These are phyloP conservation scores for Hypomecis punctinalis DNA, from an alignment of 2,888 invertebrate genomes.

Conservation along the genomic window DNA sequence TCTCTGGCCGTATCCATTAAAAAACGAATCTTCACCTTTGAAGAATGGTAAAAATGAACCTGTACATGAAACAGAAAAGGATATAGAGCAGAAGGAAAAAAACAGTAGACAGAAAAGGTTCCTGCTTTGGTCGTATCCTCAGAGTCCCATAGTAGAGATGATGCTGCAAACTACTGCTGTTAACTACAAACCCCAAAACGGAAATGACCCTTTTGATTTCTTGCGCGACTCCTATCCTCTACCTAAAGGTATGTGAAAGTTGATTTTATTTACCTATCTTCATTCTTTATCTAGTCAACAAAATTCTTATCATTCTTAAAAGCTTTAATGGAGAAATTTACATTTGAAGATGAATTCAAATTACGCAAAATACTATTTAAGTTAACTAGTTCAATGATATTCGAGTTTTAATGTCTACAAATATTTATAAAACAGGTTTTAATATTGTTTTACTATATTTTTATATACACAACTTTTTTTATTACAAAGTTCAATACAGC, in stretches of 20 bases:
- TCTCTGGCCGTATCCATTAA: constrained; percentile 66
- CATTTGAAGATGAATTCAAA: too few relatives aligned
- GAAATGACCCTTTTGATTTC: constrained; percentile 74
- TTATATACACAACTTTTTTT: not conserved
- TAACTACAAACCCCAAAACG: constrained; percentile 61
- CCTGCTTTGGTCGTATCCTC: constrained; percentile 65
- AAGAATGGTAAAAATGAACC: constrained; percentile 24
- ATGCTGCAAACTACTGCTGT: constrained; percentile 67
- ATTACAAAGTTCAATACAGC: too few relatives aligned
- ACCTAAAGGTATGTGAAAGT: constrained; percentile 69
- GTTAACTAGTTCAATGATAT: too few relatives aligned
- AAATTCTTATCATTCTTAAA: too few relatives aligned
- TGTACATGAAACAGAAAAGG: constrained; percentile 30
- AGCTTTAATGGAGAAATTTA: too few relatives aligned
- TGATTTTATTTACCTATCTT: not conserved
- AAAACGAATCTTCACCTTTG: constrained; percentile 43
- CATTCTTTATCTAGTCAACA: too few relatives aligned
- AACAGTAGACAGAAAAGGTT: constrained; percentile 54
- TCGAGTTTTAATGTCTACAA: too few relatives aligned
- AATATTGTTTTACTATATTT: not conserved
- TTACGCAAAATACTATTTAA: too few relatives aligned
- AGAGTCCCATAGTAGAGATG: constrained; percentile 71
- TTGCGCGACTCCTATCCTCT: constrained; percentile 72
- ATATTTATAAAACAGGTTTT: not conserved
- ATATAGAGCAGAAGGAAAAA: constrained; percentile 32